phyloP scores from a whole-genome alignment of 2,113 vertebrate genomes.

The Tursiops truncatus region DNA sequence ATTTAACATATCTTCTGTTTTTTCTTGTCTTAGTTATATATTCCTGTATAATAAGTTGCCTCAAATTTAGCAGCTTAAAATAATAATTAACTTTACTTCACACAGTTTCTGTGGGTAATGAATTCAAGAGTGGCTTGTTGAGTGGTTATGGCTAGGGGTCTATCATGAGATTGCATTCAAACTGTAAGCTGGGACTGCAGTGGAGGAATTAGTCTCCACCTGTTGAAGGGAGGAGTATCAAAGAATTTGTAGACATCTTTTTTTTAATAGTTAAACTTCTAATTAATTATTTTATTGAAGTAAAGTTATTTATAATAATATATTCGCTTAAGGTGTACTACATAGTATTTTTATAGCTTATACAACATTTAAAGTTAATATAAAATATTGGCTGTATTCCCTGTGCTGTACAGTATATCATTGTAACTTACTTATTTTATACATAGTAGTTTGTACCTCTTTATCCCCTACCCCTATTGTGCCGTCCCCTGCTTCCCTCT shows the following conservation, averaged over 20 bases:
- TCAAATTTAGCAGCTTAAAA: conserved; percentile 7
- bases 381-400: too few relatives aligned
- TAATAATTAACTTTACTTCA: neutral
- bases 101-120: neutral
- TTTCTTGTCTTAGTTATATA: neutral
- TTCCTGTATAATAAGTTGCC: neutral
- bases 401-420: too few relatives aligned
- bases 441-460: neutral
- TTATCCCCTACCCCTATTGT: neutral
- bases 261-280: neutral
- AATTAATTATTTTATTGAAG: too few relatives aligned
- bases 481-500: neutral
- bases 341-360: too few relatives aligned
- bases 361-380: too few relatives aligned
- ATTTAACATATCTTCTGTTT: neutral
- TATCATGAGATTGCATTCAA: neutral
- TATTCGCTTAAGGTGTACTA: too few relatives aligned
- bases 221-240: neutral
- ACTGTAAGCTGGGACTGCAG: neutral
- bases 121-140: neutral
- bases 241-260: neutral
- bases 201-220: neutral
- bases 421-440: neutral
- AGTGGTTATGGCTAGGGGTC: neutral
- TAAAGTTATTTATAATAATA: too few relatives aligned